These are phyloP conservation scores for Darevskia mixta DNA, from an alignment of 2,797 vertebrate genomes.

Conservation along the genomic window DNA sequence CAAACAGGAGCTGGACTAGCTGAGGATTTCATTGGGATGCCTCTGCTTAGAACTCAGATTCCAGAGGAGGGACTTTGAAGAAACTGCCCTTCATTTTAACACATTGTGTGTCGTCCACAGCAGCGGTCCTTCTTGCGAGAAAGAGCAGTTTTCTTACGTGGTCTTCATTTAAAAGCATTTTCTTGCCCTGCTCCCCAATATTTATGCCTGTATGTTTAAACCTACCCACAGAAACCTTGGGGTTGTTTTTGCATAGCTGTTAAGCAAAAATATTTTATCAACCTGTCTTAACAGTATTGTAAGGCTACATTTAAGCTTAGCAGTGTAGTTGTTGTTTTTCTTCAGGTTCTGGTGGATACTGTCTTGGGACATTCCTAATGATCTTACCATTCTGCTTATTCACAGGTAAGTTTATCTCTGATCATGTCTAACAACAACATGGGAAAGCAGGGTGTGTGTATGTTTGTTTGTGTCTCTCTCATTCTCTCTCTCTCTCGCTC, in stretches of 20 bases:
- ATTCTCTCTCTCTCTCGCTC: too few relatives aligned
- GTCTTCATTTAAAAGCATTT: slow-evolving; percentile 27
- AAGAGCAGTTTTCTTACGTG: slow-evolving; percentile 56
- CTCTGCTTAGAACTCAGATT: not conserved
- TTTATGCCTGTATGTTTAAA: slow-evolving; percentile 41
- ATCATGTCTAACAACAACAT: slow-evolving; percentile 60
- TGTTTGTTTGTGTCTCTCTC: too few relatives aligned
- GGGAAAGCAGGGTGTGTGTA: too few relatives aligned
- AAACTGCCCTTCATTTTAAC: slow-evolving; percentile 43
- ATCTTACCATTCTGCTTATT: slow-evolving; percentile 62
- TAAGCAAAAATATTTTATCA: slow-evolving; percentile 62
- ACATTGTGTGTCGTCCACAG: slow-evolving; percentile 61
- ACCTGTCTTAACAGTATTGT: slow-evolving; percentile 62
- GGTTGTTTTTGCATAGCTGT: slow-evolving; percentile 35
- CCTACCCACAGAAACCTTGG: slow-evolving; percentile 40
- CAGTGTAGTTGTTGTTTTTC: slow-evolving; percentile 44
- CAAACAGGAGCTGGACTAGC: slow-evolving; percentile 27
- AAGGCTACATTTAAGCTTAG: slow-evolving; percentile 61
- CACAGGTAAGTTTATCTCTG: slow-evolving; percentile 68
- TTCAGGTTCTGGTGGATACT: slow-evolving; percentile 56
- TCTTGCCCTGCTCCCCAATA: not conserved
- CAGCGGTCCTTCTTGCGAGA: slow-evolving; percentile 59
- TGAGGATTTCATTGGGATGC: slow-evolving; percentile 38
- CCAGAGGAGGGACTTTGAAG: not conserved
- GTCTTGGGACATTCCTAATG: slow-evolving; percentile 60